Conservation (phyloP, 2,113 vertebrate genomes). For the Tetraodon nigroviridis region DNA sequence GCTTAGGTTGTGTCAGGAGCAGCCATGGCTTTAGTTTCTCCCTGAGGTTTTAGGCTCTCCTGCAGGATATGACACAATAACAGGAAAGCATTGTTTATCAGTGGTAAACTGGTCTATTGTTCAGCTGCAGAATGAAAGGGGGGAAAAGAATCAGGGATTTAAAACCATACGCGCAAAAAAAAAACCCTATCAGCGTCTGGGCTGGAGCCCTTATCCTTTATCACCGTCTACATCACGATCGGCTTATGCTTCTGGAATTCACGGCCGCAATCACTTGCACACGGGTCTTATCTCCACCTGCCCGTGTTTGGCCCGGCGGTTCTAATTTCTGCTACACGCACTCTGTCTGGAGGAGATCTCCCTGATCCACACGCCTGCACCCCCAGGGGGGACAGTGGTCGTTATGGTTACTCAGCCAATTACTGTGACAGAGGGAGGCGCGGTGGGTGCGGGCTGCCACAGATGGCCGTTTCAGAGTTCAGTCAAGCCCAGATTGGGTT, state of each 20-base stretch:
- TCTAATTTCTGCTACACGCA: slow-evolving; percentile 24
- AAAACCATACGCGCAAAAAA: too few relatives aligned
- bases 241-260: slow-evolving; percentile 20
- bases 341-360: slow-evolving; percentile 33
- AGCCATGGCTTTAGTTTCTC: too few relatives aligned
- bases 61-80: too few relatives aligned
- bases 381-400: slow-evolving; percentile 42
- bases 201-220: slow-evolving; percentile 27
- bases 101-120: too few relatives aligned
- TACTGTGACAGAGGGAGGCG: slow-evolving; percentile 54
- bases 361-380: slow-evolving; percentile 46
- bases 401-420: slow-evolving; percentile 60
- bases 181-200: slow-evolving; percentile 12
- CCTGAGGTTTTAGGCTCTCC: too few relatives aligned
- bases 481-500: slow-evolving; percentile 30
- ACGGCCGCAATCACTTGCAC: slow-evolving; percentile 55
- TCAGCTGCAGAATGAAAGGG: slow-evolving; percentile 3
- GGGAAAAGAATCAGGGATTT: neutral
- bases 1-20: too few relatives aligned
- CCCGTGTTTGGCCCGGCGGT: slow-evolving; percentile 8
- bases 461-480: slow-evolving; percentile 56
- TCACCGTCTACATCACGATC: slow-evolving; percentile 28
- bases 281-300: slow-evolving; percentile 54
- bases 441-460: slow-evolving; percentile 42
- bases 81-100: too few relatives aligned